Conservation (phyloP, 1,140 invertebrate genomes). For the Metaphire vulgaris region DNA sequence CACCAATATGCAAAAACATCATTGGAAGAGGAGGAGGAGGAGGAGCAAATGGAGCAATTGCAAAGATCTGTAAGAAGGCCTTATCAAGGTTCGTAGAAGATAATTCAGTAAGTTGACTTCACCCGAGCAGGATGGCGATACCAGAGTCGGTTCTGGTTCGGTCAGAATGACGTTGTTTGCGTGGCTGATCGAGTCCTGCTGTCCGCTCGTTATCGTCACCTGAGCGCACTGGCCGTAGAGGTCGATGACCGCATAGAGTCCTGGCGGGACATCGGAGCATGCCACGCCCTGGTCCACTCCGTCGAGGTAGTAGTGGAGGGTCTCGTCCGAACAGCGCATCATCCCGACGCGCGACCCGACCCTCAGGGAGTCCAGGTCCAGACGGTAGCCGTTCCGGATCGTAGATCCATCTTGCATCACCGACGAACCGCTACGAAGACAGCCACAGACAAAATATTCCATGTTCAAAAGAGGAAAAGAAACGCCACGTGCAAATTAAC, state of each 20-base stretch:
- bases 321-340: slow-evolving; percentile 75
- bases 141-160: slow-evolving; percentile 35
- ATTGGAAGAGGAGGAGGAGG: no score
- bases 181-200: slow-evolving; percentile 33
- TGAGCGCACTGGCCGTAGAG: slow-evolving; percentile 89
- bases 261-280: slow-evolving; percentile 70
- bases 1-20: no score
- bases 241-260: slow-evolving; percentile 86
- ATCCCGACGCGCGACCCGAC: slow-evolving; percentile 73
- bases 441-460: slow-evolving; percentile 15
- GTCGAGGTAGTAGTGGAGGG: slow-evolving; percentile 81
- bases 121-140: slow-evolving; percentile 35
- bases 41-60: no score
- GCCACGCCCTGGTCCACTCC: slow-evolving; percentile 82
- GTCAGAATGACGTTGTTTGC: slow-evolving; percentile 35
- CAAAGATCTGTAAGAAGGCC: no score
- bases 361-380: slow-evolving; percentile 71
- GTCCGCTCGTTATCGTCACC: slow-evolving; percentile 58
- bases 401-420: slow-evolving; percentile 72
- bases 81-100: no score
- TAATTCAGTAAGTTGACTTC: no score
- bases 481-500: background rate
- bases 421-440: slow-evolving; percentile 52
- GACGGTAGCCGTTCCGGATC: slow-evolving; percentile 71
- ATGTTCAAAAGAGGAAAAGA: no score